Evolutionary conservation across 2,888 invertebrate species (phyloP).

Genomic region (Tipula lateralis): DNA sequence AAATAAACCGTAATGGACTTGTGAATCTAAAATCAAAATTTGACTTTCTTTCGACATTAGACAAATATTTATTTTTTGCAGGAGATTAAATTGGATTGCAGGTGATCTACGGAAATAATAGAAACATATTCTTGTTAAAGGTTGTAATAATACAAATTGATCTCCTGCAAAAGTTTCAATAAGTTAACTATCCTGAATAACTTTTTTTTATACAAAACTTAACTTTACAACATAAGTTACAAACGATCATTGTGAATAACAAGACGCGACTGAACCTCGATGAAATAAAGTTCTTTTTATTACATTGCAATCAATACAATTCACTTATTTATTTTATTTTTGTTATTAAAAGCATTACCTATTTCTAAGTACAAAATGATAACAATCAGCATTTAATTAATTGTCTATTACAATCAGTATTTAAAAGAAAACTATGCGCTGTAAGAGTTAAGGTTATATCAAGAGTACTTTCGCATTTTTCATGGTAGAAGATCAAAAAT

Average conservation of each 20-base stretch:
- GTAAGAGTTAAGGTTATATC: background rate
- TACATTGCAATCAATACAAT: background rate
- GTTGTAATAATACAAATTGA: background rate
- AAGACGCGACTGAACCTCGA: background rate
- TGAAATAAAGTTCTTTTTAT: background rate
- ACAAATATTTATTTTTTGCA: no score
- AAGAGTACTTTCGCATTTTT: background rate
- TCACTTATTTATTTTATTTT: background rate
- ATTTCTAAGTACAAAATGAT: slow-evolving; percentile 1
- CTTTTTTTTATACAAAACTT: background rate
- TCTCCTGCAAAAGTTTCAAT: background rate
- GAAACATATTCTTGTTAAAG: no score
- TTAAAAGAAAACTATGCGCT: background rate
- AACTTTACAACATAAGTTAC: background rate
- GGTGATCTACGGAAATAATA: no score
- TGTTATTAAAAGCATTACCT: background rate
- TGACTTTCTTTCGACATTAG: no score
- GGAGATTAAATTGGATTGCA: no score
- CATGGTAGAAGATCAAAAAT: background rate
- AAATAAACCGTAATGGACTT: background rate
- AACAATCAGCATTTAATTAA: background rate
- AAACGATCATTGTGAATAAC: background rate
- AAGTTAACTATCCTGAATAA: no score
- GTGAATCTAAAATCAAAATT: background rate
- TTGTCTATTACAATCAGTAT: background rate